Conservation (phyloP, 1,140 invertebrate genomes). For the Tetramorium simillimum region DNA sequence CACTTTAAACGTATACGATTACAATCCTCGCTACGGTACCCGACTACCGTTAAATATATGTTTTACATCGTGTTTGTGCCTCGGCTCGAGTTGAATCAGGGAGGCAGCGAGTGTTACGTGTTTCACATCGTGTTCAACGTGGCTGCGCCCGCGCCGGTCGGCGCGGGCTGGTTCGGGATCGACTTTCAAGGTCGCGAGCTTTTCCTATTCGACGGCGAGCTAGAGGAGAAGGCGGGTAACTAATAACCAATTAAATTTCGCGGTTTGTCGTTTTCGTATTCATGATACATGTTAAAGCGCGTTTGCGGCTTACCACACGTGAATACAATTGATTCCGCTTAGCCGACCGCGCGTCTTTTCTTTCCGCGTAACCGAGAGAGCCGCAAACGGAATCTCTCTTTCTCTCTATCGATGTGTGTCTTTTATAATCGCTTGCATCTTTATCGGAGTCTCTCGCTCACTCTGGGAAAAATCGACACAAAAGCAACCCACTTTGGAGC, state of each 20-base stretch:
- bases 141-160: constrained; percentile 1
- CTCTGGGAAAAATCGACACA: no score
- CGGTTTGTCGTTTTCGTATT: constrained; percentile 65
- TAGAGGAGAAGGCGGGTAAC: constrained; percentile 15
- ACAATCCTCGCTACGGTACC: constrained; percentile 73
- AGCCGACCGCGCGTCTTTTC: constrained; percentile 41
- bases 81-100: constrained; percentile 44
- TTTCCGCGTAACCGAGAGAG: background rate
- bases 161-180: constrained; percentile 39
- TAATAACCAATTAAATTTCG: constrained; percentile 72
- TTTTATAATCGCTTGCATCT: background rate
- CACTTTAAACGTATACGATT: constrained; percentile 74
- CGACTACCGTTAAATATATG: constrained; percentile 75
- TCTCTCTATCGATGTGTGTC: background rate
- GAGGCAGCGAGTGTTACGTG: constrained; percentile 50
- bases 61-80: constrained; percentile 68
- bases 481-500: no score
- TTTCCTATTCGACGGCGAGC: constrained; percentile 43
- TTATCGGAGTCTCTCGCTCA: background rate
- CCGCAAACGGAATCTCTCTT: background rate
- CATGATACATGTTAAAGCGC: constrained; percentile 63
- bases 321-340: constrained; percentile 69
- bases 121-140: constrained; percentile 38
- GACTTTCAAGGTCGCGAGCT: constrained; percentile 65
- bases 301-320: constrained; percentile 71